Conservation (phyloP, 2,888 invertebrate genomes). For the Aphodius granarius region DNA sequence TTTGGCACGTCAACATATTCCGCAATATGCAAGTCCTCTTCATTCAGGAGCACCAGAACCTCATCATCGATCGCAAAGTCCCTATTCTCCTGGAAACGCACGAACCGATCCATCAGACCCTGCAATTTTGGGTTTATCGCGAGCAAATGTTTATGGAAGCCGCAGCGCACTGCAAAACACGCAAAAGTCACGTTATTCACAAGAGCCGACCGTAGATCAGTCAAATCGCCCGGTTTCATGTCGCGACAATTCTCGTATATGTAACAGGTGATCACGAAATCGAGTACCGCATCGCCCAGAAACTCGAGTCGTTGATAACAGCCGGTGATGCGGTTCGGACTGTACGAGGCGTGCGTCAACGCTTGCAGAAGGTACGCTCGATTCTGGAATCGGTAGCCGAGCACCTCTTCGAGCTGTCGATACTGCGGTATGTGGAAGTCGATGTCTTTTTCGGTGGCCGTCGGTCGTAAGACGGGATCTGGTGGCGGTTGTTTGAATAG, state of each 20-base stretch:
- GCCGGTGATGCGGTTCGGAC: constrained; percentile 77
- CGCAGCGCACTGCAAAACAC: constrained; percentile 80
- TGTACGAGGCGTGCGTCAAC: constrained; percentile 89
- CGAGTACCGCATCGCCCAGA: constrained; percentile 88
- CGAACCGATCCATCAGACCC: constrained; percentile 64
- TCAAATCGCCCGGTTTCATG: constrained; percentile 83
- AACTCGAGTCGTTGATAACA: constrained; percentile 93
- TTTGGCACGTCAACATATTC: constrained; percentile 91
- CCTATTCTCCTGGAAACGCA: constrained; percentile 63
- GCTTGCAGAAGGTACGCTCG: constrained; percentile 84
- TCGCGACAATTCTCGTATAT: constrained; percentile 75
- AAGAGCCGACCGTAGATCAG: constrained; percentile 90
- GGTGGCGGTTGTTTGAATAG: constrained; percentile 42
- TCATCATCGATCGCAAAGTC: constrained; percentile 68
- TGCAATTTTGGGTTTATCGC: constrained; percentile 57
- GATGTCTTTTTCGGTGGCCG: constrained; percentile 52
- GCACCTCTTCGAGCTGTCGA: constrained; percentile 58
- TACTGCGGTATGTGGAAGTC: constrained; percentile 49
- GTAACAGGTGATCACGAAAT: constrained; percentile 85
- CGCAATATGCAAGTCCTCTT: constrained; percentile 64
- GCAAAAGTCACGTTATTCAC: constrained; percentile 97
- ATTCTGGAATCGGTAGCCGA: constrained; percentile 77
- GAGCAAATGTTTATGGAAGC: constrained; percentile 76
- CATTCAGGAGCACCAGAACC: constrained; percentile 67
- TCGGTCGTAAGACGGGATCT: constrained; percentile 51